Evolutionary conservation across 2,888 invertebrate genomes (phyloP), one percentile per base, ranked within the genome.

Genomic region (Drosophila paranaensis): DNA sequence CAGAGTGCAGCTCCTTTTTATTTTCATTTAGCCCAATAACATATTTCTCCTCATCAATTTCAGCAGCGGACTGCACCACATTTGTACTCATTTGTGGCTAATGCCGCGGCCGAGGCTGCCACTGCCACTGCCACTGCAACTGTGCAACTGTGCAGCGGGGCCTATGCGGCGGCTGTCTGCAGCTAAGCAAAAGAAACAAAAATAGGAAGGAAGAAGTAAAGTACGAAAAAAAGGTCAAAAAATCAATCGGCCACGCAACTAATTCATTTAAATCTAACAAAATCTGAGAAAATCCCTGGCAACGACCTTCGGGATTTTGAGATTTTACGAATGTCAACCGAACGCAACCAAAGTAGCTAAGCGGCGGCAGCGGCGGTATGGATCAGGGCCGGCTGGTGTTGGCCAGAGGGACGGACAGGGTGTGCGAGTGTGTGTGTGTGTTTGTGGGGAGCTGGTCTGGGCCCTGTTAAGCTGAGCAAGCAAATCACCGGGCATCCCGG

Each of bases 181-280:
- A 43, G 27, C 35, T 50, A 55, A 70, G 50, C 69, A 57, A 62
- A 54, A 56, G 60, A 61, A 20, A 20, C 1, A 20, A 20, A 20
- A 20, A 20, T 1, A 20, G 20, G 20, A 20, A 20, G 20, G 2
- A 20, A 20, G 20, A 20, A 58, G 48, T 51, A 57, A 57, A 57
- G 30, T 35, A 45, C 30, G 60, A 27, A 79, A 81, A 85, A 92
- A 92, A 92, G 92, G 92, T 92, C 92, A 92, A 92, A 92, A 92
- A 92, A 92, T 92, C 92, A 92, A 92, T 92, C 92, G 92, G 90
- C 91, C 91, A 92, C 91, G 90, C 92, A 92, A 92, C 92, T 92
- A 92, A 92, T 92, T 92, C 92, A 91, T 92, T 92, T 91, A 92
- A 92, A 92, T 92, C 92, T 92, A 91, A 91, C 92, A 92, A 92